A percentile compares a stretch with the other conserved stretches of the same genome.
These are phyloP conservation scores for Leptosomus discolor DNA, from an alignment of 2,113 vertebrate species.

Conservation along the genomic window DNA sequence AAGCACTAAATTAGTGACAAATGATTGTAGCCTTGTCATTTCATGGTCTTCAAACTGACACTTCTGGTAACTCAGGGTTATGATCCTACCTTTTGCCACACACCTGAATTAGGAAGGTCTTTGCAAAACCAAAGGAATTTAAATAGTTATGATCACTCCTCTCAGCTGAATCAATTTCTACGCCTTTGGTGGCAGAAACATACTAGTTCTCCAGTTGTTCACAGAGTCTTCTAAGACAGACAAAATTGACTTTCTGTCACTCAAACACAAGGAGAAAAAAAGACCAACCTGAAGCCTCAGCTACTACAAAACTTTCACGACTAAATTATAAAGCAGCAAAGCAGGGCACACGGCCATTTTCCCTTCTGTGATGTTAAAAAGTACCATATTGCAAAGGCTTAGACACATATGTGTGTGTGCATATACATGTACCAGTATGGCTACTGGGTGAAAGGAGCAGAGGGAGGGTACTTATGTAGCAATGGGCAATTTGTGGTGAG, in stretches of 20 bases:
- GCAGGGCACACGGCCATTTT: neutral
- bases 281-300: fast-evolving
- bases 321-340: neutral
- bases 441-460: neutral
- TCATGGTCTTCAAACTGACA: neutral
- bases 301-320: neutral
- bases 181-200: neutral
- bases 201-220: neutral
- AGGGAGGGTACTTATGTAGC: neutral
- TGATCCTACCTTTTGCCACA: neutral
- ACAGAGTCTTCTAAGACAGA: neutral
- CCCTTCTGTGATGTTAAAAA: neutral
- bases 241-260: neutral
- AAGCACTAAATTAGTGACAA: neutral
- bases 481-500: neutral
- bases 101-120: neutral
- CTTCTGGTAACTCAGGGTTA: neutral
- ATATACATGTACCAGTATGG: neutral
- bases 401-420: no score
- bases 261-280: neutral
- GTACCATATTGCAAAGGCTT: neutral
- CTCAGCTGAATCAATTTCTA: neutral
- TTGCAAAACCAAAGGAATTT: neutral
- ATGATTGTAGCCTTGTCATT: neutral
- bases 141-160: neutral